These are phyloP conservation scores for Parapsyche elsis DNA, from an alignment of 1,140 invertebrate genomes.

Conservation along the genomic window DNA sequence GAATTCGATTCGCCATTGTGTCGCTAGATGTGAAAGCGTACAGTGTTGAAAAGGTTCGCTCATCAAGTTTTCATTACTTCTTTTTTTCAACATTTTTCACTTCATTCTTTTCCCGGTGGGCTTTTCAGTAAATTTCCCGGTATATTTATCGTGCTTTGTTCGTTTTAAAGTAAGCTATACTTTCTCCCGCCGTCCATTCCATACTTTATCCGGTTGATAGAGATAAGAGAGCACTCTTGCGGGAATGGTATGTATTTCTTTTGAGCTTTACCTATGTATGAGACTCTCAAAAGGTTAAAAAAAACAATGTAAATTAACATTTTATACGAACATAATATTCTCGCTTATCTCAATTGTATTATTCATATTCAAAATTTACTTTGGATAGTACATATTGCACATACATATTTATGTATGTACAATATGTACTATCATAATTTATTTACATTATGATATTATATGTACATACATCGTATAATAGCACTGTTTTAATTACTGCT, in stretches of 20 bases:
- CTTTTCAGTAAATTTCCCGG: constrained; percentile 18
- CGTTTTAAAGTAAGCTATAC: constrained; percentile 1
- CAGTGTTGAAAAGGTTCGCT: not conserved
- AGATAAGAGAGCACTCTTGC: not conserved
- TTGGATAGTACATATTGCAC: too few species aligned
- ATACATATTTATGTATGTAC: too few species aligned
- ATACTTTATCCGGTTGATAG: constrained; percentile 1
- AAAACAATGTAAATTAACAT: too few species aligned
- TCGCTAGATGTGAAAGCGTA: not conserved
- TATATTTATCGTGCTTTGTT: not conserved
- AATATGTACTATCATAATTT: too few species aligned
- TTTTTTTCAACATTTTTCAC: not conserved
- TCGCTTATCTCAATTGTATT: too few species aligned
- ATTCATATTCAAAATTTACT: too few species aligned
- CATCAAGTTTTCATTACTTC: constrained; percentile 1
- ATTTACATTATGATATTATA: not conserved
- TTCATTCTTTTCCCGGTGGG: not conserved
- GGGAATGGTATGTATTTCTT: too few species aligned
- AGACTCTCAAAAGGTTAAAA: too few species aligned
- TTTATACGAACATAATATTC: too few species aligned
- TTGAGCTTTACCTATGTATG: too few species aligned
- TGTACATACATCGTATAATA: not conserved
- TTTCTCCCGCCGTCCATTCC: not conserved
- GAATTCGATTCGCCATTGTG: not conserved
- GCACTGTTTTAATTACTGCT: too few species aligned